Evolutionary conservation across 2,888 invertebrate genomes (phyloP).

Genomic region (Colletes collaris): DNA sequence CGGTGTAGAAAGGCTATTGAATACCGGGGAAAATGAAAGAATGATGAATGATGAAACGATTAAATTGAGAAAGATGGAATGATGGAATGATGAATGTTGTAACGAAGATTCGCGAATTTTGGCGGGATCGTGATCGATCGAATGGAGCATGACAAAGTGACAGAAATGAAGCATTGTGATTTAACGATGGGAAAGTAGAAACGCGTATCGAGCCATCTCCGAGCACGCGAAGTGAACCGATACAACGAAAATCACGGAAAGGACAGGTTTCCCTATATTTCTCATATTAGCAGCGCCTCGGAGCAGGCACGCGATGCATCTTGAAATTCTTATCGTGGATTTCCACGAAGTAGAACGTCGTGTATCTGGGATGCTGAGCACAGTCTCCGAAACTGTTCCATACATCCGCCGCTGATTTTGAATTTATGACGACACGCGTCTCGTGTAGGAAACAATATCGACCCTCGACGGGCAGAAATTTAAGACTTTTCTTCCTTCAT

Average conservation of each 20-base stretch:
- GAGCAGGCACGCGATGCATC: conserved; percentile 14
- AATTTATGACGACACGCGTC: conserved; percentile 56
- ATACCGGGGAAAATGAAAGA: too few species aligned
- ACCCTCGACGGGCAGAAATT: conserved; percentile 43
- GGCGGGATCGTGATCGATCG: background rate
- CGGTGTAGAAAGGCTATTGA: too few species aligned
- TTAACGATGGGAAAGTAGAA: too few species aligned
- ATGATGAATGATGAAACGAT: too few species aligned
- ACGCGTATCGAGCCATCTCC: background rate
- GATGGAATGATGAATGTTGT: background rate
- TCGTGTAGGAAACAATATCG: conserved; percentile 59
- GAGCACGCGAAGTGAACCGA: background rate
- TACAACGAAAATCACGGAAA: background rate
- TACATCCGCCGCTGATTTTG: conserved; percentile 52
- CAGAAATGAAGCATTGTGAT: too few species aligned
- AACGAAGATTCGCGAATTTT: background rate
- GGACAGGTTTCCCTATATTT: background rate
- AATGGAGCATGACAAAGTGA: too few species aligned
- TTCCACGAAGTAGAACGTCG: conserved; percentile 21
- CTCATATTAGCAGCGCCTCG: conserved; percentile 11
- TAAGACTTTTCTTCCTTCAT: conserved; percentile 21
- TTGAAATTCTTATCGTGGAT: conserved; percentile 39
- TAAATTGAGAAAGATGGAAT: background rate
- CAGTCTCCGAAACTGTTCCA: conserved; percentile 51
- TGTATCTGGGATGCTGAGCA: conserved; percentile 40